These are phyloP conservation scores for Leucophenga maculata DNA, from an alignment of 2,888 invertebrate species.

Conservation along the genomic window DNA sequence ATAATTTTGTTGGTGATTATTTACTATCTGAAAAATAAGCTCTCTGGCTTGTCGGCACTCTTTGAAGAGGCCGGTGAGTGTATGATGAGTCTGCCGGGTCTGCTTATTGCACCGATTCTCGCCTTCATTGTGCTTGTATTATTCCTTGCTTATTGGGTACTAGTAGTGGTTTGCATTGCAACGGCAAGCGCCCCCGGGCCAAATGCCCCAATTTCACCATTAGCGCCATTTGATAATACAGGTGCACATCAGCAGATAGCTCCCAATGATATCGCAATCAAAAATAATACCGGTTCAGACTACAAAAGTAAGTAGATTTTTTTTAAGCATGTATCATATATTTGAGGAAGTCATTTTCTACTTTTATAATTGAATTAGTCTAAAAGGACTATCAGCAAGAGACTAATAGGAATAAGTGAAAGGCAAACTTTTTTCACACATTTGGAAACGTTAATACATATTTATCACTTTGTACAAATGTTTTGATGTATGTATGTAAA, in stretches of 20 bases:
- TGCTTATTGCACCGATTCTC: slow-evolving; percentile 87
- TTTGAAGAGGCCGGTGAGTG: slow-evolving; percentile 94
- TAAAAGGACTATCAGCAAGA: too few relatives aligned
- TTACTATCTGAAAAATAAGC: slow-evolving; percentile 84
- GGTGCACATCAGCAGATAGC: slow-evolving; percentile 46
- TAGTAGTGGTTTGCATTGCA: slow-evolving; percentile 84
- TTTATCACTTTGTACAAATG: too few relatives aligned
- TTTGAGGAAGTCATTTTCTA: too few relatives aligned
- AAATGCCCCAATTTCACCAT: slow-evolving; percentile 66
- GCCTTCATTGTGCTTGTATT: slow-evolving; percentile 85
- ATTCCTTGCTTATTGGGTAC: slow-evolving; percentile 90
- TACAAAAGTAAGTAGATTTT: slow-evolving; percentile 60
- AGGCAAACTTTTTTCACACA: too few relatives aligned
- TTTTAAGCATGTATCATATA: too few relatives aligned
- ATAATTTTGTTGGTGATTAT: slow-evolving; percentile 82
- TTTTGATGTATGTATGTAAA: too few relatives aligned
- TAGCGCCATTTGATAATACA: slow-evolving; percentile 58
- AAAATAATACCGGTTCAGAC: slow-evolving; percentile 52
- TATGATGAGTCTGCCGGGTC: slow-evolving; percentile 85
- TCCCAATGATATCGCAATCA: slow-evolving; percentile 41
- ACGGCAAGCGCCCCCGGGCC: slow-evolving; percentile 84
- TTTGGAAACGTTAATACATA: too few relatives aligned
- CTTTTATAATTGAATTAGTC: too few relatives aligned
- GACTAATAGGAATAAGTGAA: too few relatives aligned
- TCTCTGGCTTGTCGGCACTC: slow-evolving; percentile 86